phyloP scores from a whole-genome alignment of 37 sponge, comb jelly and placozoan species.

The Ianthella basta region DNA sequence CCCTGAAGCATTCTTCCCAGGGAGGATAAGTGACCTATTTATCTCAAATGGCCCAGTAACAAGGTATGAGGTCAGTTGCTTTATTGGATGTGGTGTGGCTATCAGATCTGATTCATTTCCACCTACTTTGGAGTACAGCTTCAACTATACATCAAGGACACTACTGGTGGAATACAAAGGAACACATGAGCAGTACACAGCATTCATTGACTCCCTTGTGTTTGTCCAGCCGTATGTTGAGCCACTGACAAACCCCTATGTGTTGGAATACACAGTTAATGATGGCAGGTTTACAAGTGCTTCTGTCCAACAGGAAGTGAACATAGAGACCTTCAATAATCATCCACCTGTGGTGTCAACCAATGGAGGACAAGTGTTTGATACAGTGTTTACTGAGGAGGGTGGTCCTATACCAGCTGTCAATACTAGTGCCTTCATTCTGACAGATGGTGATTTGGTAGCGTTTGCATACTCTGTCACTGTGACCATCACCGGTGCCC shows the following conservation, averaged over 20 bases:
- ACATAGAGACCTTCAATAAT: constrained; percentile 45
- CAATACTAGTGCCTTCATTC: constrained; percentile 41
- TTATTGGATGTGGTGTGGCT: constrained; percentile 79
- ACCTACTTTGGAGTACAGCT: constrained; percentile 24
- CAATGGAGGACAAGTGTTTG: constrained; percentile 50
- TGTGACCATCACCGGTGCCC: constrained; percentile 41
- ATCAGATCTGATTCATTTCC: constrained; percentile 32
- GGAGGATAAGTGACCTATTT: constrained; percentile 44
- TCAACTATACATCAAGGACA: constrained; percentile 52
- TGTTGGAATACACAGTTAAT: constrained; percentile 54
- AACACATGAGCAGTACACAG: constrained; percentile 46
- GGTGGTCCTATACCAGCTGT: constrained; percentile 61
- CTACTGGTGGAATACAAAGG: constrained; percentile 29
- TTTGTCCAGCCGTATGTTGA: constrained; percentile 53
- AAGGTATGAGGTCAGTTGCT: constrained; percentile 56
- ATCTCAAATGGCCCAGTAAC: constrained; percentile 36
- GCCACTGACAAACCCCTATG: constrained; percentile 36
- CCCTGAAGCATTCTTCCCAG: constrained; percentile 59
- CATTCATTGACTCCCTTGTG: constrained; percentile 62
- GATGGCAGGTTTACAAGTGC: constrained; percentile 61
- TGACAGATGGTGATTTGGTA: constrained; percentile 70
- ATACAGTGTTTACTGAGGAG: constrained; percentile 66
- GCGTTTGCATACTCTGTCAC: constrained; percentile 53
- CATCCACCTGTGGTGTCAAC: constrained; percentile 48
- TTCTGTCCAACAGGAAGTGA: constrained; percentile 25